Evolutionary conservation across 2,113 vertebrate species (phyloP), one percentile per base, ranked within the genome.

Genomic region (Hippocampus mohnikei): DNA sequence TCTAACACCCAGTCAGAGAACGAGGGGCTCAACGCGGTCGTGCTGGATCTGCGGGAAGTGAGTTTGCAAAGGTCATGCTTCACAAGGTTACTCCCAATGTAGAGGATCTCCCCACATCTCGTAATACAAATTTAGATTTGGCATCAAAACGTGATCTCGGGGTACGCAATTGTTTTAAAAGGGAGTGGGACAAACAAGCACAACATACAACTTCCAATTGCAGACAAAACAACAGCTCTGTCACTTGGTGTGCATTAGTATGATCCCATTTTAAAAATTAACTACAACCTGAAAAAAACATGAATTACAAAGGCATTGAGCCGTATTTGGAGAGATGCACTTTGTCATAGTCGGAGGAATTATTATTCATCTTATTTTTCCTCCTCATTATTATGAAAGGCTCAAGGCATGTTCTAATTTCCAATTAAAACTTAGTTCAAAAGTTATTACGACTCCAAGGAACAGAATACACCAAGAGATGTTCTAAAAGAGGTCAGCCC

Each of bases 31-130:
- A 93, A 89, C 1, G 84, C 90, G 0, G 67, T 99, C 0, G 75
- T 94, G 63, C 94, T 94, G 83, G 96, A 98, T 53, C 88, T 97
- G 42, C 93, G 93, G 79, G 97, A 99, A 95, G 97, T 99, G 91
- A 93, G 81, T 62, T 65, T 46, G 13, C 3, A 25, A 13, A 25
- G 7, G 27, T 5, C 0, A 9, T 8, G 15, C 27, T 29, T 59
- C 15, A 3, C 23, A 42, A 64, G n/a, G n/a, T 64, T 64, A 11
- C 21, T 23, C 10, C 21, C 41, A 44, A 25, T 4, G 16, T 58
- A 46, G 12, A 10, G 42, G 1, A 53, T 53, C n/a, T 12, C 9
- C n/a, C 1, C 23, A 58, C n/a, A 58, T 23, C 55, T 55, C 20
- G 7, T 7, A 25, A 27, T 13, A 15, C 55, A 5, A 56, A 56